These are phyloP conservation scores for Microcebus jonahi DNA, from an alignment of 2,113 vertebrate species.

Conservation along the genomic window DNA sequence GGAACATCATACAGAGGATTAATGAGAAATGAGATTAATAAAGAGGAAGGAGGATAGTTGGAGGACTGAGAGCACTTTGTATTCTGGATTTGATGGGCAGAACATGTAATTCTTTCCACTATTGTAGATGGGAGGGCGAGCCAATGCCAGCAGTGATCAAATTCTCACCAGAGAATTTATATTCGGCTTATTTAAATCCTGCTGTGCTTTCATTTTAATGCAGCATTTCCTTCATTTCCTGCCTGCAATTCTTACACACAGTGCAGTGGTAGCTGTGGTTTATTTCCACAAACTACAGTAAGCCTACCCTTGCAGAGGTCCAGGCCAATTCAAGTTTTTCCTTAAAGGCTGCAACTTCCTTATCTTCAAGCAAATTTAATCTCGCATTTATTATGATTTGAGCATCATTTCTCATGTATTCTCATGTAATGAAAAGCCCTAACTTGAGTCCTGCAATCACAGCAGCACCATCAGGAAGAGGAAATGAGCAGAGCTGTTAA, in stretches of 20 bases:
- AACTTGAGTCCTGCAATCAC: slow-evolving; percentile 73
- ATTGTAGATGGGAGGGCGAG: background rate
- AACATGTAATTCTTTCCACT: background rate
- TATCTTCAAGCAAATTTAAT: slow-evolving; percentile 47
- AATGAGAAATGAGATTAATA: background rate
- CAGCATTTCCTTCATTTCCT: slow-evolving; percentile 64
- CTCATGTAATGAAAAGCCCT: slow-evolving; percentile 71
- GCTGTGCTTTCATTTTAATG: slow-evolving; percentile 13
- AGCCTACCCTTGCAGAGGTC: background rate
- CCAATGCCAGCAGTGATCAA: background rate
- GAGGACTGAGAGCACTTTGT: background rate
- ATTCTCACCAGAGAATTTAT: slow-evolving; percentile 24
- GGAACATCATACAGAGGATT: background rate
- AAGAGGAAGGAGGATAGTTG: background rate
- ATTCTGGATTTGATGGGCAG: background rate
- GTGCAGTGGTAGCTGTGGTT: slow-evolving; percentile 16
- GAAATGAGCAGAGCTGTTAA: slow-evolving; percentile 82
- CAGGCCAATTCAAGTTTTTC: slow-evolving; percentile 16
- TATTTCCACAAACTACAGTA: background rate
- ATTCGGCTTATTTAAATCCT: slow-evolving; percentile 45
- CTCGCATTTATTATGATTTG: slow-evolving; percentile 42
- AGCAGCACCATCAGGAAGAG: slow-evolving; percentile 82
- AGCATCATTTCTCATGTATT: slow-evolving; percentile 59
- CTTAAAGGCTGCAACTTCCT: background rate
- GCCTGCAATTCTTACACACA: slow-evolving; percentile 15